Conservation (phyloP, 2,888 invertebrate species). For the Rapana venosa region DNA sequence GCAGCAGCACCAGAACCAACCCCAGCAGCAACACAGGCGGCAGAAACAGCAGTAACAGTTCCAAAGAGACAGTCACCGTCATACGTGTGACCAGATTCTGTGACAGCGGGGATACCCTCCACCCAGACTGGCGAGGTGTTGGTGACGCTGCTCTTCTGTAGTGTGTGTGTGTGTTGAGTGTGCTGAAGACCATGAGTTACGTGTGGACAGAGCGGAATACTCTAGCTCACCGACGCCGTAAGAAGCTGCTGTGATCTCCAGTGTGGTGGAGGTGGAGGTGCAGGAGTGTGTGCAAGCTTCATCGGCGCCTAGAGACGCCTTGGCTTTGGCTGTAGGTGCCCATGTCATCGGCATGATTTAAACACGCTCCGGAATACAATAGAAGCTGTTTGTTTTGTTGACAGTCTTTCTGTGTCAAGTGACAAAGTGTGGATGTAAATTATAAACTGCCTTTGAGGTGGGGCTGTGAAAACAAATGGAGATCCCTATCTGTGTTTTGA, state of each 20-base stretch:
- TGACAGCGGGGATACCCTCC: too few species aligned
- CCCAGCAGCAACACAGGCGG: background rate
- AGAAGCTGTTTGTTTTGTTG: background rate
- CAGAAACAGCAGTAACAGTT: background rate
- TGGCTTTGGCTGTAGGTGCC: background rate
- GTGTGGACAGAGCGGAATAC: background rate
- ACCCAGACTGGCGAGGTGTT: background rate
- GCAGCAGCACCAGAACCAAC: background rate
- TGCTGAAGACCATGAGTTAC: background rate
- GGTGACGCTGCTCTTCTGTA: background rate
- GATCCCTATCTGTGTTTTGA: background rate
- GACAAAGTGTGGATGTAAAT: background rate
- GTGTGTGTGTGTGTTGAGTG: background rate
- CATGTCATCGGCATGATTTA: background rate
- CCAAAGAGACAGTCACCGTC: background rate
- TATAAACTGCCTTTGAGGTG: too few species aligned
- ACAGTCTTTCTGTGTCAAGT: background rate
- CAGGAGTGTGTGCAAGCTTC: background rate
- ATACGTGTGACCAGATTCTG: background rate
- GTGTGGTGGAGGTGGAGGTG: background rate
- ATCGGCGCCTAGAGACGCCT: conserved; percentile 26
- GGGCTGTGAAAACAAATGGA: background rate
- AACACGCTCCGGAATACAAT: background rate
- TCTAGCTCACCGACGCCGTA: conserved; percentile 3
- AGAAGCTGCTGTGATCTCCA: background rate